Conservation (phyloP, 1,140 invertebrate species). For the Dolichoris vasculosae region DNA sequence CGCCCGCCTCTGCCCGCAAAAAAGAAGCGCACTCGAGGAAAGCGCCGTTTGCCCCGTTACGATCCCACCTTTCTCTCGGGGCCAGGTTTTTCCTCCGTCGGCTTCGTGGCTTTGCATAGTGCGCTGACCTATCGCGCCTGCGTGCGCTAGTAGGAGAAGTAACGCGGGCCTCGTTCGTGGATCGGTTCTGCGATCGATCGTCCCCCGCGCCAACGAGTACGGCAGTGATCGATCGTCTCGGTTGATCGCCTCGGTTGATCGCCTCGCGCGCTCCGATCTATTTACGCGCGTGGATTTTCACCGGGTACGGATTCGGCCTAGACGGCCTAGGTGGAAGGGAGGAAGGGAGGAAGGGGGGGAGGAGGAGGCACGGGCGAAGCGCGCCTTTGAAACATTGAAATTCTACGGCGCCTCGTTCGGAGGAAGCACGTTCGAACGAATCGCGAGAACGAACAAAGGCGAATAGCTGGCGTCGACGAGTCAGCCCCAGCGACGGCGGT, state of each 20-base stretch:
- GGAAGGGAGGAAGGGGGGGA: no score
- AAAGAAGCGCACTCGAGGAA: no score
- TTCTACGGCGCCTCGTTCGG: not conserved
- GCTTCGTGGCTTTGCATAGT: not conserved
- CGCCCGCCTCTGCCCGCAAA: not conserved
- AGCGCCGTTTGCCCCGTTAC: not conserved
- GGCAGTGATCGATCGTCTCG: not conserved
- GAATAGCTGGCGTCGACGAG: not conserved
- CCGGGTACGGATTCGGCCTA: no score
- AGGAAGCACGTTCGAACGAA: not conserved
- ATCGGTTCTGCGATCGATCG: not conserved
- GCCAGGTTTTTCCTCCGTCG: not conserved
- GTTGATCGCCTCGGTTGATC: not conserved
- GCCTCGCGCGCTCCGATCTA: not conserved
- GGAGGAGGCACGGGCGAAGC: no score
- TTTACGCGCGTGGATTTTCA: not conserved
- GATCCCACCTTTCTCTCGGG: not conserved
- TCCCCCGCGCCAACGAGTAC: not conserved
- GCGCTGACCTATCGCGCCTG: not conserved
- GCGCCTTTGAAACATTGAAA: not conserved
- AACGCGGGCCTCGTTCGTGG: not conserved
- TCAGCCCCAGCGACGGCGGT: no score
- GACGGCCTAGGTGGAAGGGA: no score
- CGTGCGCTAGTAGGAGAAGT: no score
- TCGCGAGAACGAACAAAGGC: not conserved